These are phyloP conservation scores for Zygogramma bicolorata DNA, from an alignment of 2,888 invertebrate species.

Conservation along the genomic window DNA sequence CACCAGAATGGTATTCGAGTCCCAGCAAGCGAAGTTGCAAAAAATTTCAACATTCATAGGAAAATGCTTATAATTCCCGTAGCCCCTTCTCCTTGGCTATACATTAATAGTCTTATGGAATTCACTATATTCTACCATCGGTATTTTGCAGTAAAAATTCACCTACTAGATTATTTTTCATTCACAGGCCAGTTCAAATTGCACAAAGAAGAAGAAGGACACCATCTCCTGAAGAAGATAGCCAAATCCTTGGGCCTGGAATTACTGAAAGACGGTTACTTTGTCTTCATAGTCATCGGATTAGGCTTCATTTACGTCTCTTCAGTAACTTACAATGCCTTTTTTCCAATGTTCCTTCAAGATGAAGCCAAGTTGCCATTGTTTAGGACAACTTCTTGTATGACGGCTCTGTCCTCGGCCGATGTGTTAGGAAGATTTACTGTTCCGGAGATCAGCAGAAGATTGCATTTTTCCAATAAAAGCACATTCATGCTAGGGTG, in stretches of 20 bases:
- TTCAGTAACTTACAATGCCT: conserved; percentile 78
- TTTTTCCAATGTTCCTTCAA: conserved; percentile 78
- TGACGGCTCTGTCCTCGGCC: conserved; percentile 78
- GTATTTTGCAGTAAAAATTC: too few relatives aligned
- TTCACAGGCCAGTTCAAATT: conserved; percentile 32
- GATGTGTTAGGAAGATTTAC: conserved; percentile 77
- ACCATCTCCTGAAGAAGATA: conserved; percentile 55
- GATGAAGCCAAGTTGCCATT: conserved; percentile 63
- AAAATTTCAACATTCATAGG: too few relatives aligned
- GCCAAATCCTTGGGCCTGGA: conserved; percentile 73
- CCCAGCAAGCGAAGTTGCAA: too few relatives aligned
- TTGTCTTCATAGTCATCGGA: conserved; percentile 77
- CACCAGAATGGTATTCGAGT: too few relatives aligned
- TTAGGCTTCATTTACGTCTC: conserved; percentile 77
- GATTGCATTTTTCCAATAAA: conserved; percentile 72
- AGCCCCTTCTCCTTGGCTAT: too few relatives aligned
- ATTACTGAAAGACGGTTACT: conserved; percentile 73
- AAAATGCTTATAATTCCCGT: too few relatives aligned
- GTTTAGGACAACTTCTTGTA: conserved; percentile 74
- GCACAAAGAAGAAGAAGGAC: conserved; percentile 32
- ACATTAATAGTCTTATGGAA: too few relatives aligned
- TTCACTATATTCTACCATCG: too few relatives aligned
- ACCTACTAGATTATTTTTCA: background rate
- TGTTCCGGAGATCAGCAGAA: conserved; percentile 74
- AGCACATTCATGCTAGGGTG: conserved; percentile 75